Percentiles rank a stretch among this genome's conserved stretches.
phyloP scores from a whole-genome alignment of 2,113 vertebrate species.

The Zapornia atra region DNA sequence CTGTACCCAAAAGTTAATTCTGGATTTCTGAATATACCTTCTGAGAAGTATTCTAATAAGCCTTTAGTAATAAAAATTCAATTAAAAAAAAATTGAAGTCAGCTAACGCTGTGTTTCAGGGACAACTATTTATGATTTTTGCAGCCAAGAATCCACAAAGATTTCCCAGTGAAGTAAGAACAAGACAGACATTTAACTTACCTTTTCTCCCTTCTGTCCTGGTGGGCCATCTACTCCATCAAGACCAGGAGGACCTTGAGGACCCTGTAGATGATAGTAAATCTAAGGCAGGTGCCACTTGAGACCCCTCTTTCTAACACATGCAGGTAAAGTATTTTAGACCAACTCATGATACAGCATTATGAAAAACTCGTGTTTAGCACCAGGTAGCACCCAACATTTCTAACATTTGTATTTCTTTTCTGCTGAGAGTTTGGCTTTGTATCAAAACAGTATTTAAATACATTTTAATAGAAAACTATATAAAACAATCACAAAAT shows the following conservation, averaged over 20 bases:
- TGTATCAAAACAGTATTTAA: background rate
- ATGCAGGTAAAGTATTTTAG: background rate
- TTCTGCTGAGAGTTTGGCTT: background rate
- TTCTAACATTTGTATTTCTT: background rate
- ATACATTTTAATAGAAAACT: background rate
- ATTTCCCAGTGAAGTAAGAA: background rate
- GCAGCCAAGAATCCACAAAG: background rate
- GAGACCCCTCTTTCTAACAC: background rate
- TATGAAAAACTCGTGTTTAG: background rate
- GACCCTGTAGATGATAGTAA: constrained; percentile 74
- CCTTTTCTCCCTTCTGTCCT: constrained; percentile 86
- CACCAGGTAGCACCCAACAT: background rate
- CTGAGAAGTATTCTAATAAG: background rate
- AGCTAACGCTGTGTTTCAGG: background rate
- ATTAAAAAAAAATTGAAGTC: background rate
- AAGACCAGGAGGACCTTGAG: constrained; percentile 78
- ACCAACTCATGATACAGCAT: background rate
- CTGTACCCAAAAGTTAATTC: background rate
- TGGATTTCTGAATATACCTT: background rate
- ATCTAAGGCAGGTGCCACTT: background rate
- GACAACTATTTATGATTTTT: background rate
- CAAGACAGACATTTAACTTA: constrained; percentile 26
- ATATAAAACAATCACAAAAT: background rate
- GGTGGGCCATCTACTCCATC: constrained; percentile 78
- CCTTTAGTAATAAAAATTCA: background rate